phyloP scores from a whole-genome alignment of 2,113 vertebrate species.

The Lates calcarifer region DNA sequence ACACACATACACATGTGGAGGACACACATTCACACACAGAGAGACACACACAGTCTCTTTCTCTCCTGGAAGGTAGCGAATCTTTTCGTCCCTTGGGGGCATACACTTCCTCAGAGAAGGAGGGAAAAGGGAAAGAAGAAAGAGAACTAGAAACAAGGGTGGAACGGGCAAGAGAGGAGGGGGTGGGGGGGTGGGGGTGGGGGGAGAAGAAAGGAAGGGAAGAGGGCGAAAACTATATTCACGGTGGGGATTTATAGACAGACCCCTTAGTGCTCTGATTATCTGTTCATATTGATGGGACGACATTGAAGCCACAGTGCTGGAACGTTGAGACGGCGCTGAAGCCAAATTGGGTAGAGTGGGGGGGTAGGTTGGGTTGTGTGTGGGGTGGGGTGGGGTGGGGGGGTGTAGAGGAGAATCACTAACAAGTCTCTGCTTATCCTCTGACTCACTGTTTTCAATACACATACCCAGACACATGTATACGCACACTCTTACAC shows the following conservation, averaged over 20 bases:
- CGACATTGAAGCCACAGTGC: conserved; percentile 54
- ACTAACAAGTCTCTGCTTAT: conserved; percentile 74
- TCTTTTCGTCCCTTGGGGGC: conserved; percentile 78
- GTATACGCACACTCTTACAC: conserved; percentile 34
- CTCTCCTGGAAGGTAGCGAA: conserved; percentile 81
- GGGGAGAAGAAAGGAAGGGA: conserved; percentile 41
- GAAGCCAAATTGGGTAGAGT: conserved; percentile 58
- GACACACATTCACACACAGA: conserved; percentile 47
- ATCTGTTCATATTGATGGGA: conserved; percentile 74
- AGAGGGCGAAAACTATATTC: conserved; percentile 59
- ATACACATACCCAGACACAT: conserved; percentile 65
- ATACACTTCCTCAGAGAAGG: conserved; percentile 83
- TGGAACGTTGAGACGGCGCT: conserved; percentile 53
- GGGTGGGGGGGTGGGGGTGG: conserved; percentile 37
- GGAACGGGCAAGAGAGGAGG: conserved; percentile 58
- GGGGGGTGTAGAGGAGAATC: conserved; percentile 67
- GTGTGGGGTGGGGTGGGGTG: background rate
- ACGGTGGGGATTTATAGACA: conserved; percentile 66
- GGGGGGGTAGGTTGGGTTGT: conserved; percentile 6
- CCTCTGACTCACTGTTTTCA: conserved; percentile 77
- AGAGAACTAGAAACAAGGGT: conserved; percentile 66
- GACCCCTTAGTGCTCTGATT: conserved; percentile 71
- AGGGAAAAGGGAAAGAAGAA: conserved; percentile 70
- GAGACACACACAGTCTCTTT: conserved; percentile 64
- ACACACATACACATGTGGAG: conserved; percentile 56